Percentiles rank a stretch among this genome's conserved stretches.
phyloP scores from a whole-genome alignment of 2,797 vertebrate species.

The Sebastes hubbsi region DNA sequence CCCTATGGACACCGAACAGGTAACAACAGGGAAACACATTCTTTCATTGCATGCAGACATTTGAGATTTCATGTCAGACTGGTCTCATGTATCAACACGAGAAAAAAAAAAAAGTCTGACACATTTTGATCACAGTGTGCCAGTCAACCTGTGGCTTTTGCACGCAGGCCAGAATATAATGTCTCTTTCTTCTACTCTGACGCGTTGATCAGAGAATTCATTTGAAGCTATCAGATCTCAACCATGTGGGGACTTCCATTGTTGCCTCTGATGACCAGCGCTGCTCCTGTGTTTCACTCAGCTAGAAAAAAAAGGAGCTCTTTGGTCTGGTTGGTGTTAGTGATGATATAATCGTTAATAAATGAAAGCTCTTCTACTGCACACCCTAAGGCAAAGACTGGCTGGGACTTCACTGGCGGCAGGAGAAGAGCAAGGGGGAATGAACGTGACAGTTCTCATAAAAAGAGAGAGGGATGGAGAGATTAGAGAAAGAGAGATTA shows the following conservation, averaged over 20 bases:
- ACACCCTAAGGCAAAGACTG: conserved; percentile 57
- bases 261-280: conserved; percentile 37
- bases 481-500: conserved; percentile 48
- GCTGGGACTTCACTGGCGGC: conserved; percentile 55
- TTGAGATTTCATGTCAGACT: conserved; percentile 14
- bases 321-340: conserved; percentile 74
- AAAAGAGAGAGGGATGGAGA: conserved; percentile 46
- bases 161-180: neutral
- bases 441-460: conserved; percentile 62
- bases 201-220: conserved; percentile 39
- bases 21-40: neutral
- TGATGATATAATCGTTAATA: conserved; percentile 61
- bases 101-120: neutral
- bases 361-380: conserved; percentile 72
- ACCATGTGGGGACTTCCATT: conserved; percentile 20
- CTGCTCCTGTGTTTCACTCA: conserved; percentile 52
- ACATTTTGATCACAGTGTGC: neutral
- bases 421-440: conserved; percentile 56
- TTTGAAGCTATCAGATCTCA: conserved; percentile 36
- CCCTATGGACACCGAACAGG: neutral
- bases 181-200: conserved; percentile 3
- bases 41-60: neutral
- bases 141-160: conserved; percentile 5
- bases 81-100: neutral
- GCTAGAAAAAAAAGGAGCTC: conserved; percentile 47